Percentiles rank a stretch among this genome's conserved stretches.
Conservation (phyloP, 2,888 invertebrate species). For the Ypsolopha scabrella region DNA sequence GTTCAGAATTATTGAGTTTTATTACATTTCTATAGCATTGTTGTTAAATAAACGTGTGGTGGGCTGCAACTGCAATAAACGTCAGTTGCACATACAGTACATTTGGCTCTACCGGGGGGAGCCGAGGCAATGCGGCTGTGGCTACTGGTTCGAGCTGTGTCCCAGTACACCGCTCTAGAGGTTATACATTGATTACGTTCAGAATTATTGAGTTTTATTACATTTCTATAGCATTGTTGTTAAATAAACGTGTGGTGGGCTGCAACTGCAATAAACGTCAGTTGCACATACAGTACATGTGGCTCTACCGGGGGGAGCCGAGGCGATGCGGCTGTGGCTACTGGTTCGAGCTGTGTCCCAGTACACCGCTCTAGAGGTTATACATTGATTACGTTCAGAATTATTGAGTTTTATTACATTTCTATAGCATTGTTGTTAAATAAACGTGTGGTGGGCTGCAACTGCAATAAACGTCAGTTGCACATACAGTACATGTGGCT, state of each 20-base stretch:
- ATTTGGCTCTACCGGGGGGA: constrained; percentile 48
- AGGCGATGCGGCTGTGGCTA: constrained; percentile 56
- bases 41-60: constrained; percentile 74
- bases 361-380: constrained; percentile 28
- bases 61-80: constrained; percentile 79
- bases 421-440: constrained; percentile 67
- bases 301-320: constrained; percentile 44
- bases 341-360: constrained; percentile 56
- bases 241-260: constrained; percentile 74
- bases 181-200: neutral
- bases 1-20: neutral
- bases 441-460: constrained; percentile 78
- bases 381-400: neutral
- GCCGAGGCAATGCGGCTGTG: constrained; percentile 54
- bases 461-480: constrained; percentile 71
- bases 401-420: neutral
- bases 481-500: constrained; percentile 52
- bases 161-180: constrained; percentile 38
- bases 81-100: constrained; percentile 38
- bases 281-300: constrained; percentile 46
- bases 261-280: constrained; percentile 77
- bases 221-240: constrained; percentile 60
- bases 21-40: constrained; percentile 45
- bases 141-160: constrained; percentile 57
- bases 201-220: neutral